A percentile compares a stretch with the other conserved stretches of the same genome.
Conservation (phyloP, 2,888 invertebrate species). For the Pharmacophagus antenor region DNA sequence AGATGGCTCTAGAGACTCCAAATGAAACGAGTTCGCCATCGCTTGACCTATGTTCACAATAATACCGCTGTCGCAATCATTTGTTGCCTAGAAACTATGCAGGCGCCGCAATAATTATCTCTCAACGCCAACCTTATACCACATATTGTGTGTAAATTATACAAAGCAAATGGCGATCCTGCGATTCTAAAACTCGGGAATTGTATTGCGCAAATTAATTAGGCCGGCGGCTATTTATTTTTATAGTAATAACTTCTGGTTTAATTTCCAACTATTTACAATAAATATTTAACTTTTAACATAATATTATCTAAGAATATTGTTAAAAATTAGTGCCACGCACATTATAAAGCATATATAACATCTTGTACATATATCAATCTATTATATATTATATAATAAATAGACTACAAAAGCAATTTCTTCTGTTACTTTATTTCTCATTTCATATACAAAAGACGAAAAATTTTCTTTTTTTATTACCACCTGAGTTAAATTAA, state of each 20-base stretch:
- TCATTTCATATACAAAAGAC: not conserved
- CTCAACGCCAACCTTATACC: not conserved
- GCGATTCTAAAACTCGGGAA: not conserved
- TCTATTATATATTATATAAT: too few species aligned
- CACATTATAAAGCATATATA: too few species aligned
- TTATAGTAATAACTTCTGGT: too few species aligned
- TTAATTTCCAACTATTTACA: too few species aligned
- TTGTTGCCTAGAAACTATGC: constrained; percentile 11
- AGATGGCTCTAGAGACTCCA: constrained; percentile 2
- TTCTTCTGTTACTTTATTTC: not conserved
- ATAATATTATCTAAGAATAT: too few species aligned
- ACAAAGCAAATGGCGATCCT: not conserved
- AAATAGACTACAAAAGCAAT: not conserved
- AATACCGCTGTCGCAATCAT: constrained; percentile 15
- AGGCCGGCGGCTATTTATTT: not conserved
- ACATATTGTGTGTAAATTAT: not conserved
- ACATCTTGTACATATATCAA: too few species aligned
- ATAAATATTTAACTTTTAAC: too few species aligned
- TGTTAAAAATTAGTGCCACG: too few species aligned
- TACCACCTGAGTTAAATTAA: constrained; percentile 26
- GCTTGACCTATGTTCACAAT: constrained; percentile 31
- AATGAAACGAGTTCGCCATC: constrained; percentile 29
- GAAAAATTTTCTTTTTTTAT: not conserved
- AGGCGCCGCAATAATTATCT: constrained; percentile 21
- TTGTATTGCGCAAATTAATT: not conserved